Evolutionary conservation across 2,888 invertebrate species (phyloP), one percentile per base, ranked within the genome.

Genomic region (Arge pagana): DNA sequence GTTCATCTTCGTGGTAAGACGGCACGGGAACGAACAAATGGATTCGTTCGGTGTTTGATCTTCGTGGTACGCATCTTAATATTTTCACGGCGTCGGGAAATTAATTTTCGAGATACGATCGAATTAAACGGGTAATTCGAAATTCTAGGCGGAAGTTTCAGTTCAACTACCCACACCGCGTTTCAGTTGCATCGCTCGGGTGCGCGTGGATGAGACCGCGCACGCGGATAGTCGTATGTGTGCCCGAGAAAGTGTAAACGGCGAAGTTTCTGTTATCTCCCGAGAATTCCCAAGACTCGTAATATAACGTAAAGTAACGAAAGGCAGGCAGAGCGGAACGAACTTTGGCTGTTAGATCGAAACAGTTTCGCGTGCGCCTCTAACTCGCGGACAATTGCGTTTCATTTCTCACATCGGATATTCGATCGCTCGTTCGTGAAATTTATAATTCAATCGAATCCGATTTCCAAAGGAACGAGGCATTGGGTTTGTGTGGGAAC

Each of bases 321-420:
- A 62, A 59, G 60, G 54, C 51, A 11, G 48, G 42, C 35, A 31
- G 26, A 23, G 23, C 26, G 11, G 23, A 52, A 51, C n/a, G 61
- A 70, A 74, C 71, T 74, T 74, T 68, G 63, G 68, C 74, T 71
- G 74, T 74, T 74, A 74, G 66, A 63, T 56, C 65, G 65, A 66
- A 71, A 71, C 70, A 64, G 69, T 72, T 71, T 66, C 63, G 61
- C 50, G 23, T 58, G 64, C 8, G 5, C 24, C n/a, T n/a, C n/a
- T n/a, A n/a, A n/a, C n/a, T n/a, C n/a, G n/a, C n/a, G n/a, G n/a
- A n/a, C n/a, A n/a, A n/a, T n/a, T n/a, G n/a, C n/a, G n/a, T n/a
- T n/a, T n/a, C n/a, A n/a, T n/a, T n/a, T n/a, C n/a, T n/a, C n/a
- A n/a, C n/a, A n/a, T n/a, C n/a, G n/a, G n/a, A n/a, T n/a, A n/a